Conservation (phyloP, 2,113 vertebrate species). For the Sialia sialis region DNA sequence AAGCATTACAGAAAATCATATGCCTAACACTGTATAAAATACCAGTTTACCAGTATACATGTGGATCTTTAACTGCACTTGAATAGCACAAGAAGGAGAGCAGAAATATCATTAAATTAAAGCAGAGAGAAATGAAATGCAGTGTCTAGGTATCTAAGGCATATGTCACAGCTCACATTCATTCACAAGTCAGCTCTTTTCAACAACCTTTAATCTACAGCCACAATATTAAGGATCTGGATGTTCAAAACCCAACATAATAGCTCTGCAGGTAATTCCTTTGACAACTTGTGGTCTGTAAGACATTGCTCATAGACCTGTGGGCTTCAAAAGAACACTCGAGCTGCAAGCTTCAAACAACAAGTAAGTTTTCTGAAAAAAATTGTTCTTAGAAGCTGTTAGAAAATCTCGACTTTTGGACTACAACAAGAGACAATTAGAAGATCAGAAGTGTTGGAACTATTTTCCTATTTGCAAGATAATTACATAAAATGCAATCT, state of each 20-base stretch:
- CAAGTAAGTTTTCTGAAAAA: not conserved
- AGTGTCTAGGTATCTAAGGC: not conserved
- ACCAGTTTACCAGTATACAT: not conserved
- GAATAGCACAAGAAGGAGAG: not conserved
- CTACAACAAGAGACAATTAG: constrained; percentile 3
- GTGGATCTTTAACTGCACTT: not conserved
- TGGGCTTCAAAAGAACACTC: constrained; percentile 11
- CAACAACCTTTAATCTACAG: not conserved
- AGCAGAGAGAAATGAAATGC: not conserved
- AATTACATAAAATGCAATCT: not conserved
- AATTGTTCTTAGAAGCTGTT: not conserved
- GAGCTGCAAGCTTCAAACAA: not conserved
- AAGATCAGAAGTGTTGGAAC: not conserved
- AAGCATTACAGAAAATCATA: not conserved
- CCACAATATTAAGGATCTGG: not conserved
- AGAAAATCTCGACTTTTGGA: not conserved
- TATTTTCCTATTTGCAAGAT: not conserved
- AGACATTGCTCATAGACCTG: not conserved
- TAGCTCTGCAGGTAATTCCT: not conserved
- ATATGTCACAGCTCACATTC: not conserved
- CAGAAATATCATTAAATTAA: not conserved
- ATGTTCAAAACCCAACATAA: constrained; percentile 14
- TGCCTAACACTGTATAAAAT: accelerated
- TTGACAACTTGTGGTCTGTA: constrained; percentile 2
- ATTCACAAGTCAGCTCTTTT: not conserved